Percentiles rank a stretch among this genome's conserved stretches.
phyloP scores from a whole-genome alignment of 2,888 invertebrate genomes.

The Idaea dimidiata region DNA sequence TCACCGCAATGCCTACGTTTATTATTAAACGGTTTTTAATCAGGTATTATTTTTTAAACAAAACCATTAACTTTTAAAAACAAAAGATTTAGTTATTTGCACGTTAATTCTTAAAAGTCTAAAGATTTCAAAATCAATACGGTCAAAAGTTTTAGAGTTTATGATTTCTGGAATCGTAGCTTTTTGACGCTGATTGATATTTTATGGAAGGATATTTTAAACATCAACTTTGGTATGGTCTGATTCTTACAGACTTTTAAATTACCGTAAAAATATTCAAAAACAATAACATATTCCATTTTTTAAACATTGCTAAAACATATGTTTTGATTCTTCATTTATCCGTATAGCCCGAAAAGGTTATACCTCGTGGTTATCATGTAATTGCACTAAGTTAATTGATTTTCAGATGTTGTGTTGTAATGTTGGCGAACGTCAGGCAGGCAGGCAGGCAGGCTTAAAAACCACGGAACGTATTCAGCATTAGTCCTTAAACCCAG shows the following conservation, averaged over 20 bases:
- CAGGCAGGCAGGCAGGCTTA: slow-evolving; percentile 39
- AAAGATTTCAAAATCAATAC: background rate
- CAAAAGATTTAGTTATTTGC: background rate
- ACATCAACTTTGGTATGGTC: background rate
- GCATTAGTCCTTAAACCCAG: slow-evolving; percentile 34
- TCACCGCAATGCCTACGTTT: slow-evolving; percentile 16
- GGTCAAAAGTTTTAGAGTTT: background rate
- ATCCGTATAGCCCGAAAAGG: background rate
- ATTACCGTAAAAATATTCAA: background rate
- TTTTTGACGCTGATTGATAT: background rate
- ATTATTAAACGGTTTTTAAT: slow-evolving; percentile 17
- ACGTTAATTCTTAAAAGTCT: background rate
- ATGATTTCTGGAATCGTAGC: background rate
- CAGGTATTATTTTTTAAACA: slow-evolving; percentile 26
- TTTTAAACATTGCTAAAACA: no score
- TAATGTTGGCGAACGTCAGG: slow-evolving; percentile 52
- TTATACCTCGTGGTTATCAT: slow-evolving; percentile 22
- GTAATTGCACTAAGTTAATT: slow-evolving; percentile 53
- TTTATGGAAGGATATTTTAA: background rate
- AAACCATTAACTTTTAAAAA: slow-evolving; percentile 7
- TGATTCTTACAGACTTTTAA: background rate
- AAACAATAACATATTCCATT: background rate
- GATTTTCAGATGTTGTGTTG: slow-evolving; percentile 60
- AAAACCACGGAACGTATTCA: slow-evolving; percentile 37
- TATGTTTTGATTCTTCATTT: background rate